These are phyloP conservation scores for Parambassis ranga DNA, from an alignment of 2,797 vertebrate genomes.

Conservation along the genomic window DNA sequence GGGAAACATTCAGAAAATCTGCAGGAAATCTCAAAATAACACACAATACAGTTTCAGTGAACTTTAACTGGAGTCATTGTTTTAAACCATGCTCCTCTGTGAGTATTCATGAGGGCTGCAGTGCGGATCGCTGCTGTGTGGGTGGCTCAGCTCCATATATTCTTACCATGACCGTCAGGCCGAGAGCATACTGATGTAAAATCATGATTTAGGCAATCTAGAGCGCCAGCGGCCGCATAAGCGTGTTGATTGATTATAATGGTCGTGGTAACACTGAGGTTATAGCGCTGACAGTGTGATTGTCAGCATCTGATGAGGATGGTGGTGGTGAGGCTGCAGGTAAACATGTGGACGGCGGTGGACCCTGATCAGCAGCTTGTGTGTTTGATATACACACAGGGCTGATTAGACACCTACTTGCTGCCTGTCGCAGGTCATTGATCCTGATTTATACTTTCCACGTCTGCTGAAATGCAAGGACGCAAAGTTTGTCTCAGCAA, in stretches of 20 bases:
- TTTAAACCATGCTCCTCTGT: constrained; percentile 7
- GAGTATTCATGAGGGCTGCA: constrained; percentile 26
- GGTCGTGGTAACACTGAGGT: constrained; percentile 32
- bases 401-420: constrained; percentile 30
- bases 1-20: background rate
- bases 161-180: constrained; percentile 6
- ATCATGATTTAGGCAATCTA: constrained; percentile 11
- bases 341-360: background rate
- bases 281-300: constrained; percentile 7
- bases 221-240: constrained; percentile 6
- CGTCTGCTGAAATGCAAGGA: too few relatives aligned
- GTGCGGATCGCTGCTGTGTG: constrained; percentile 25
- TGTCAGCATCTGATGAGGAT: constrained; percentile 8
- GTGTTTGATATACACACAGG: constrained; percentile 42
- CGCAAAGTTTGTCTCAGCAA: too few relatives aligned
- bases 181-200: constrained; percentile 36
- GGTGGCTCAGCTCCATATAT: constrained; percentile 1
- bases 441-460: too few relatives aligned
- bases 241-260: constrained; percentile 49
- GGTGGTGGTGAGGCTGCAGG: constrained; percentile 22
- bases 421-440: constrained; percentile 22
- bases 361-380: constrained; percentile 54
- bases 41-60: constrained; percentile 1
- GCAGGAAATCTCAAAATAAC: constrained; percentile 23
- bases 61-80: constrained; percentile 28